Evolutionary conservation across 2,113 vertebrate species (phyloP).

Genomic region (Irena cyanogastra): DNA sequence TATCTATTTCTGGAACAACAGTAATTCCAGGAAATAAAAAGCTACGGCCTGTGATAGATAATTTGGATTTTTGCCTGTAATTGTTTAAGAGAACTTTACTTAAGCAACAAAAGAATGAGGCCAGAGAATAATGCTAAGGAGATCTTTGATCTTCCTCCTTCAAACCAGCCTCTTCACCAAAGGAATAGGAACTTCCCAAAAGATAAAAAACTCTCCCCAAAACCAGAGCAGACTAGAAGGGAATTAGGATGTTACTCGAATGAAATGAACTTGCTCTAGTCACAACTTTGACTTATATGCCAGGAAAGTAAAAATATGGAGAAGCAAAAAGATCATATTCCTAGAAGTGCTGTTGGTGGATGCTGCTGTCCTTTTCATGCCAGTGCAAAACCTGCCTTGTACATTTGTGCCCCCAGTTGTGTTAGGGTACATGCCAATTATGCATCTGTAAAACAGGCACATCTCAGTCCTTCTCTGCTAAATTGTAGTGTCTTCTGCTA

Average conservation of each 20-base stretch:
- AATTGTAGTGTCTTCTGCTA: background rate
- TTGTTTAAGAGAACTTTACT: conserved; percentile 19
- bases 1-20: conserved; percentile 20
- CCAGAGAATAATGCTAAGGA: conserved; percentile 1
- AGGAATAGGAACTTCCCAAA: background rate
- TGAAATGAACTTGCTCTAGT: background rate
- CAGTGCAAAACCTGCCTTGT: background rate
- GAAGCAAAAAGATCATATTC: background rate
- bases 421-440: background rate
- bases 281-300: background rate
- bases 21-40: conserved; percentile 18
- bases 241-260: background rate
- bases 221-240: background rate
- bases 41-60: background rate
- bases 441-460: background rate
- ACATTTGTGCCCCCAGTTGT: background rate
- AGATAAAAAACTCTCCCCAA: background rate
- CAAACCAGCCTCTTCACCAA: background rate
- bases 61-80: conserved; percentile 6
- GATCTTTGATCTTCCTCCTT: conserved; percentile 42
- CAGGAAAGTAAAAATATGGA: background rate
- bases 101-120: conserved; percentile 24
- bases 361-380: background rate
- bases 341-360: background rate
- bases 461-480: background rate